phyloP scores from a whole-genome alignment of 2,113 vertebrate species.

The Aramus guarauna region DNA sequence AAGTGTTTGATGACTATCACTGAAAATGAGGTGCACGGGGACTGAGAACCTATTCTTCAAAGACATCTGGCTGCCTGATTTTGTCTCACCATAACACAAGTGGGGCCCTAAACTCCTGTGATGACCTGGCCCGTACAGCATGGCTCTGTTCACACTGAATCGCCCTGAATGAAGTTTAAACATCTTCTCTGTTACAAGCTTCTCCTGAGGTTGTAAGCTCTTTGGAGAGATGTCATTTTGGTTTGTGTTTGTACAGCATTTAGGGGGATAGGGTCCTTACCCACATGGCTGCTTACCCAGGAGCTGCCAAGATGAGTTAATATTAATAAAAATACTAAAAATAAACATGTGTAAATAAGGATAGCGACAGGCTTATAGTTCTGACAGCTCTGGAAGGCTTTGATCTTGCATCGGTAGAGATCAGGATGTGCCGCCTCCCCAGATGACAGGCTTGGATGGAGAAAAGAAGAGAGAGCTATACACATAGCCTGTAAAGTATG shows the following conservation, averaged over 20 bases:
- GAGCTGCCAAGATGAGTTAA: constrained; percentile 1
- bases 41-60: not conserved
- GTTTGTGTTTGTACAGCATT: not conserved
- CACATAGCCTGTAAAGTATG: not conserved
- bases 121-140: not conserved
- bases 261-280: not conserved
- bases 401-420: constrained; percentile 17
- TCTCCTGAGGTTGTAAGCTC: not conserved
- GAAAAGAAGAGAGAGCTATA: not conserved
- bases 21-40: not conserved
- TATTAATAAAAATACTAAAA: constrained; percentile 33
- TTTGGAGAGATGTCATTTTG: not conserved
- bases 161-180: not conserved
- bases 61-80: not conserved
- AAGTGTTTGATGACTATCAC: not conserved
- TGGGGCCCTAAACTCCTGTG: not conserved
- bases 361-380: not conserved
- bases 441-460: not conserved
- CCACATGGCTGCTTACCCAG: not conserved
- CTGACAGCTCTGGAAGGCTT: constrained; percentile 11
- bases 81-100: not conserved
- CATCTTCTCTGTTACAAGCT: not conserved
- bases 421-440: not conserved
- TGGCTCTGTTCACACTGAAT: not conserved
- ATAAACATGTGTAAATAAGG: constrained; percentile 22